Evolutionary conservation across 2,113 vertebrate genomes (phyloP), one percentile per base, ranked within the genome.

Genomic region (Osmerus mordax): DNA sequence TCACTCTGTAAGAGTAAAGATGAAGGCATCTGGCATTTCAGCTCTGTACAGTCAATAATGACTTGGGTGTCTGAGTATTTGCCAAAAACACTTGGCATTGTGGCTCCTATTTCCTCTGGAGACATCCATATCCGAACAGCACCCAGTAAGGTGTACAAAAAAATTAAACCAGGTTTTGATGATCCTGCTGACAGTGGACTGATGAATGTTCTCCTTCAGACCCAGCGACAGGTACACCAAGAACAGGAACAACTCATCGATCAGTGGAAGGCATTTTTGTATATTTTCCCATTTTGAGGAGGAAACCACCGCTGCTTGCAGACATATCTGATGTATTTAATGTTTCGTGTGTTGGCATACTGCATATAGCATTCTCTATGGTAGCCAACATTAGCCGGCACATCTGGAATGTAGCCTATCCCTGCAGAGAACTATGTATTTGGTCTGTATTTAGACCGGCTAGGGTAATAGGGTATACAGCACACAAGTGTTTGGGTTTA

Each of bases 131-230:
- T 72, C 1, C 69, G 18, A 2, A 71, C 41, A 15, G 56, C n/a
- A 9, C 69, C 69, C 29, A 71, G 25, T 18, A 62, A 2, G 0
- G 58, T 63, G 58, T 62, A 62, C 9, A 67, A 15, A 23, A 52
- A 67, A 74, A 2, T 28, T 28, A 28, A 28, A 1, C 25, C 25
- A 28, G 25, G 25, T 28, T 28, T 28, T 28, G 25, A 28, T 28
- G 25, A 28, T 28, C 25, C 25, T 28, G 58, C 72, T 74, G 19
- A 74, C 65, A 25, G 55, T 67, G 6, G 65, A 67, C 25, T 60
- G 72, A 47, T 74, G 72, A 18, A 74, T 68, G 55, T 47, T 74
- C 21, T 62, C 36, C 56, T 52, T 74, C 65, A 67, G 23, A 61
- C 55, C 54, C 29, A 68, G 32, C 4, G 56, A 47, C 36, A 71